Evolutionary conservation across 2,113 vertebrate genomes (phyloP).

Genomic region (Melanotaenia duboulayi): DNA sequence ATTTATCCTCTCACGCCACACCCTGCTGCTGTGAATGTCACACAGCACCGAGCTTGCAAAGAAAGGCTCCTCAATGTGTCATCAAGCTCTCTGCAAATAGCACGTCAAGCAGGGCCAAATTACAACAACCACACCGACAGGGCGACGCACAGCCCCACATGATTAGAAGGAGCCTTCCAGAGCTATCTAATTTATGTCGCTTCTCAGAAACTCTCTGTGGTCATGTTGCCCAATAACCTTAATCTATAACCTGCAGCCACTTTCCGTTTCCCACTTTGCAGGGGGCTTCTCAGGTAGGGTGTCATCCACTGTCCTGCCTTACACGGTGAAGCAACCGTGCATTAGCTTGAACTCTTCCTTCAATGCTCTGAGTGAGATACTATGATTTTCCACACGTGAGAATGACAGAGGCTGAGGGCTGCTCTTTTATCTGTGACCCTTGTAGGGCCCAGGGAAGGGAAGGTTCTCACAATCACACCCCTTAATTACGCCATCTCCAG

Average conservation of each 20-base stretch:
- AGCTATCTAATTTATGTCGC: slow-evolving; percentile 78
- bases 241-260: slow-evolving; percentile 29
- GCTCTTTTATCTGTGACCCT: slow-evolving; percentile 80
- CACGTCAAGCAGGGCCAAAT: slow-evolving; percentile 75
- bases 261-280: slow-evolving; percentile 1
- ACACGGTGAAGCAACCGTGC: background rate
- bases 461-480: slow-evolving; percentile 82
- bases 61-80: slow-evolving; percentile 65
- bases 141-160: slow-evolving; percentile 72
- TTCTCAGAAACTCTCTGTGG: slow-evolving; percentile 63
- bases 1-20: slow-evolving; percentile 72
- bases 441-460: slow-evolving; percentile 71
- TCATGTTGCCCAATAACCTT: slow-evolving; percentile 53
- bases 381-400: slow-evolving; percentile 58
- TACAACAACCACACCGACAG: slow-evolving; percentile 75
- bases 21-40: slow-evolving; percentile 62
- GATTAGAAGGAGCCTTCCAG: slow-evolving; percentile 81
- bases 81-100: slow-evolving; percentile 80
- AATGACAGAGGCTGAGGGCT: slow-evolving; percentile 50
- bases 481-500: slow-evolving; percentile 83
- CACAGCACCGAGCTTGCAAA: slow-evolving; percentile 39
- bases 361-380: background rate
- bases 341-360: slow-evolving; percentile 17
- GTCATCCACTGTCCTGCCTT: slow-evolving; percentile 19
- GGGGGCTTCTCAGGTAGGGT: slow-evolving; percentile 44